Percentiles rank a stretch among this genome's conserved stretches.
Conservation (phyloP, 2,797 vertebrate genomes). For the Phrynocephalus vlangalii region DNA sequence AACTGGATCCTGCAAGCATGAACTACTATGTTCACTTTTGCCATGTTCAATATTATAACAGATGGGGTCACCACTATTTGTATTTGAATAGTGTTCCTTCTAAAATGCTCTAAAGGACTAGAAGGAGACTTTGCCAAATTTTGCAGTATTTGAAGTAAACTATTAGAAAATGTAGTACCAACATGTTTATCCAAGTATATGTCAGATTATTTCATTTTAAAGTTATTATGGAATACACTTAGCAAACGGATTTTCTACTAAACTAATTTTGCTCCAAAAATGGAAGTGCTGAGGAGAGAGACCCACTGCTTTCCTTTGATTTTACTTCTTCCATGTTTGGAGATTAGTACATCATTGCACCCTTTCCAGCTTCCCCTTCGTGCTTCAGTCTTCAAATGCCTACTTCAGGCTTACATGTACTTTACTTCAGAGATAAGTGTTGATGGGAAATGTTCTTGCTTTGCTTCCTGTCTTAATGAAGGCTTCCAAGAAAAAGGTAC, state of each 20-base stretch:
- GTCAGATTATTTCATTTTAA: slow-evolving; percentile 49
- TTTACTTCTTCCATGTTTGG: slow-evolving; percentile 52
- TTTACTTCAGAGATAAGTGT: slow-evolving; percentile 32
- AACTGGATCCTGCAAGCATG: not conserved
- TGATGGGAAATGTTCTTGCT: slow-evolving; percentile 12
- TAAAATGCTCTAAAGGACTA: not conserved
- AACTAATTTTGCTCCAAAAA: slow-evolving; percentile 53
- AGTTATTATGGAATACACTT: slow-evolving; percentile 32
- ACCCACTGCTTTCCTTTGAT: slow-evolving; percentile 37
- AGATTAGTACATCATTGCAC: slow-evolving; percentile 22
- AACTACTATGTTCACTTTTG: not conserved
- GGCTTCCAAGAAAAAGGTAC: not conserved
- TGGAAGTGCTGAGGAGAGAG: slow-evolving; percentile 41
- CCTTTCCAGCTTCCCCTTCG: not conserved
- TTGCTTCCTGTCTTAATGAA: not conserved
- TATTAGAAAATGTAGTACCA: slow-evolving; percentile 15
- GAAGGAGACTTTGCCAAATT: not conserved
- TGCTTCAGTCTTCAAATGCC: slow-evolving; percentile 14
- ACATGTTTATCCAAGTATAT: slow-evolving; percentile 41
- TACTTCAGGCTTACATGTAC: slow-evolving; percentile 29
- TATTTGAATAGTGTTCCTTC: not conserved
- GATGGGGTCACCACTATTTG: not conserved
- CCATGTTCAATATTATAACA: not conserved
- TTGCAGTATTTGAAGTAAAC: slow-evolving; percentile 28
- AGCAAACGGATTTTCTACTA: slow-evolving; percentile 54